Evolutionary conservation across 1,140 invertebrate genomes (phyloP).

Genomic region (Metopolophium dirhodum): DNA sequence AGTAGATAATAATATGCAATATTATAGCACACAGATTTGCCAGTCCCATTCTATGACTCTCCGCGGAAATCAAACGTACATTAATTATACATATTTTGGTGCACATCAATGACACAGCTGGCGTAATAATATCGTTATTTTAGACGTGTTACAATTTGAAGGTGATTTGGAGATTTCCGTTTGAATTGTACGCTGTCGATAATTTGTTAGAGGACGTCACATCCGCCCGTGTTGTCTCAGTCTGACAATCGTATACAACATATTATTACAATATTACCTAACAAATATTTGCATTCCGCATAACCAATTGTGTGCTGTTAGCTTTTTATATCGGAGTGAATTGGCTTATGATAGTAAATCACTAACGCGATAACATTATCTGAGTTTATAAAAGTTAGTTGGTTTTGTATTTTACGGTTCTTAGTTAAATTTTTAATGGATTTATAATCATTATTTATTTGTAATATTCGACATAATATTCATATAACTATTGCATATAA

Average conservation of each 20-base stretch:
- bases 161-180: neutral
- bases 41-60: too few relatives aligned
- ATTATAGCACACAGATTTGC: too few relatives aligned
- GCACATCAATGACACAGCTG: neutral
- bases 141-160: neutral
- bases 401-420: neutral
- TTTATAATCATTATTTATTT: neutral
- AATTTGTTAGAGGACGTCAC: neutral
- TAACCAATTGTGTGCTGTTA: neutral
- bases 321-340: neutral
- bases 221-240: too few relatives aligned
- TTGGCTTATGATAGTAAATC: neutral
- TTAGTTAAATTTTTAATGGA: neutral
- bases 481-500: neutral
- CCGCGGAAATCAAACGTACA: neutral
- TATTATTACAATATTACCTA: too few relatives aligned
- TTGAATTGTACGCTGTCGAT: neutral
- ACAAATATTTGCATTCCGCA: neutral
- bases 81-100: neutral
- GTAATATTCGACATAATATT: neutral
- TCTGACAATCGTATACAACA: neutral
- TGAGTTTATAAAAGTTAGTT: neutral
- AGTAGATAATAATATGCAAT: too few relatives aligned
- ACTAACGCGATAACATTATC: neutral
- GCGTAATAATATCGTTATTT: neutral